A percentile compares a stretch with the other conserved stretches of the same genome.
Evolutionary conservation across 2,888 invertebrate genomes (phyloP).

Genomic region (Germaria angustata): DNA sequence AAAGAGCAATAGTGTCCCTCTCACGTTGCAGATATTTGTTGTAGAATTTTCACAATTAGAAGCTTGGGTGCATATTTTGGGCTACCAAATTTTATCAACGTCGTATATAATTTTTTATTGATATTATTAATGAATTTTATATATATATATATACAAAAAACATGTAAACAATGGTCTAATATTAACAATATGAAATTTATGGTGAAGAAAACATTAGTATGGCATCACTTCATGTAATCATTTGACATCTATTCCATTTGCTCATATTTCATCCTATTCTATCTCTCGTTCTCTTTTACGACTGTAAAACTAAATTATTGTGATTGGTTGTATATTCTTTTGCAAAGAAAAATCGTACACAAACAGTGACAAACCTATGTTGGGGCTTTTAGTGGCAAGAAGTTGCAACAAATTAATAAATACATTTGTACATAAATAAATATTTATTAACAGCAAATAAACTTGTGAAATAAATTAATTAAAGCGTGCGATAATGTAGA

Average conservation of each 20-base stretch:
- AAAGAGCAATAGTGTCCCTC: too few relatives aligned
- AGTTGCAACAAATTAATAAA: constrained; percentile 36
- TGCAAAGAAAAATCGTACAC: constrained; percentile 39
- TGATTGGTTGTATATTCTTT: constrained; percentile 49
- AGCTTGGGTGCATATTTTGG: too few relatives aligned
- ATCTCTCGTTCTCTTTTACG: background rate
- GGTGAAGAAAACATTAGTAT: too few relatives aligned
- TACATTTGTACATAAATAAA: background rate
- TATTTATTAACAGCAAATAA: constrained; percentile 41
- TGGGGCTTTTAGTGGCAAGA: constrained; percentile 35
- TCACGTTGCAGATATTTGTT: too few relatives aligned
- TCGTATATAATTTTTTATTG: too few relatives aligned
- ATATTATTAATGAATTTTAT: too few relatives aligned
- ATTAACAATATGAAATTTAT: too few relatives aligned
- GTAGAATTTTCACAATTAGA: too few relatives aligned
- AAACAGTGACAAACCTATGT: constrained; percentile 40
- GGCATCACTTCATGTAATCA: too few relatives aligned
- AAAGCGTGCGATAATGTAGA: constrained; percentile 7
- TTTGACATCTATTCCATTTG: constrained; percentile 22
- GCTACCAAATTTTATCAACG: too few relatives aligned
- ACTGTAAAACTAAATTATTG: constrained; percentile 18
- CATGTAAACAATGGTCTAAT: too few relatives aligned
- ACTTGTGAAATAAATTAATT: constrained; percentile 29
- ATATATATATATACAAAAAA: too few relatives aligned
- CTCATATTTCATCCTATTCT: background rate